Conservation (phyloP, 2,888 invertebrate genomes). For the Smittia sp. region DNA sequence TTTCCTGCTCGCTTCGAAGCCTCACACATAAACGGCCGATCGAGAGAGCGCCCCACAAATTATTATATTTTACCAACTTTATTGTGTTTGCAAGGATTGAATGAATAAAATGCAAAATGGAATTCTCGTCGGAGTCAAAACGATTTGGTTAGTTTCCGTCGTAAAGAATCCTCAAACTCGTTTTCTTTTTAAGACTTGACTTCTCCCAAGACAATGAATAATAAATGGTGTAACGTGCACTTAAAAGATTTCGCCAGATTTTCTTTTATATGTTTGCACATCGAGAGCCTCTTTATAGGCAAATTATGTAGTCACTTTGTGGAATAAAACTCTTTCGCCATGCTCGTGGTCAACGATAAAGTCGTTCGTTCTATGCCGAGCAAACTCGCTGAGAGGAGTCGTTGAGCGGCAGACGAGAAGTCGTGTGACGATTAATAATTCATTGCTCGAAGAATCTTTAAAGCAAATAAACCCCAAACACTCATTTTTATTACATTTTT, state of each 20-base stretch:
- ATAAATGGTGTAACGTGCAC: slow-evolving; percentile 39
- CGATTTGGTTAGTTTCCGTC: slow-evolving; percentile 9
- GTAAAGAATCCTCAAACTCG: slow-evolving; percentile 22
- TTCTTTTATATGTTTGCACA: slow-evolving; percentile 17
- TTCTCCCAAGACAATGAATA: slow-evolving; percentile 39
- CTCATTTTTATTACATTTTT: slow-evolving; percentile 20
- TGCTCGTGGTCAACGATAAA: background rate
- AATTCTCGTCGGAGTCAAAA: background rate
- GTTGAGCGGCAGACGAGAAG: background rate
- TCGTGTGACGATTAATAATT: slow-evolving; percentile 17
- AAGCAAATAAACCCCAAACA: slow-evolving; percentile 15
- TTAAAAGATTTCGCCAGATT: slow-evolving; percentile 39
- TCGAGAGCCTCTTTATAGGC: slow-evolving; percentile 17
- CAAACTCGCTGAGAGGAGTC: no score
- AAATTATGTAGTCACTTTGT: slow-evolving; percentile 23
- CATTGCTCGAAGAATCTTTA: background rate
- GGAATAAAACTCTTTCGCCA: background rate
- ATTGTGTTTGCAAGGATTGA: slow-evolving; percentile 37
- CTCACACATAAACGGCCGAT: background rate
- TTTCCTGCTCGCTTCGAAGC: background rate
- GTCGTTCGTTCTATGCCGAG: background rate
- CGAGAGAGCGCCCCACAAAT: background rate
- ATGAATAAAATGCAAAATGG: slow-evolving; percentile 23
- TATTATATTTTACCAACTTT: slow-evolving; percentile 37
- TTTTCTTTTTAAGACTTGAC: slow-evolving; percentile 16